Evolutionary conservation across 1,140 invertebrate species (phyloP), one percentile per base, ranked within the genome.

Genomic region (Potamilus streckersoni): DNA sequence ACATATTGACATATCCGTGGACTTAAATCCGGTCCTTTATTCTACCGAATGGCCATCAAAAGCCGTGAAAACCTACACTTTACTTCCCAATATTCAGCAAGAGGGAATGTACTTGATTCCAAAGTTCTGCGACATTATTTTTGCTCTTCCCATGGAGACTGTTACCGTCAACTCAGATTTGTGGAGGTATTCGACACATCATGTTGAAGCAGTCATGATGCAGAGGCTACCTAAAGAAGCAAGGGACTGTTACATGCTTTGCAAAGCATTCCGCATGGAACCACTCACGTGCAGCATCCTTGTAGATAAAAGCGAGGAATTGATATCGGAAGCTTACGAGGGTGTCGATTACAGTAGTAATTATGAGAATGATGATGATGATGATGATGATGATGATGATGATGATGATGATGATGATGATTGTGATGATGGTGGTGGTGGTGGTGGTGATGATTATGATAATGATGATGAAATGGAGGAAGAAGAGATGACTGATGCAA

Each of bases 201-300:
- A 74, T 74, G 20, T 74, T 23, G 73, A 74, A 62, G 57, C 73
- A 14, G 66, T n/a, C n/a, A n/a, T 56, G 15, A 68, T 74, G 55
- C 17, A 49, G 64, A 15, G 17, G 17, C n/a, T 74, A 14, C 66
- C 73, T 14, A 23, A 58, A 23, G 20, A 38, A 23, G 73, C 65
- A 31, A 19, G 63, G 15, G 73, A 74, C 55, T 31, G 65, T 38
- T 74, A 68, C 38, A 74, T 69, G 59, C 23, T 74, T 16, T 74
- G 73, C 61, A 74, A 74, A 49, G n/a, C 64, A 38, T 69, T 74
- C 56, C n/a, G 73, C 16, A 69, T 74, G 73, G 73, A 74, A 38
- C 73, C 73, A 23, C 31, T 74, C 19, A 19, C 65, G 15, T 74
- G 73, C 49, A 68, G 65, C 61, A 55, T 74, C 38, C 38, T 0